A percentile compares a stretch with the other conserved stretches of the same genome.
These are phyloP conservation scores for Phalangium opilio DNA, from an alignment of 2,888 invertebrate species.

Conservation along the genomic window DNA sequence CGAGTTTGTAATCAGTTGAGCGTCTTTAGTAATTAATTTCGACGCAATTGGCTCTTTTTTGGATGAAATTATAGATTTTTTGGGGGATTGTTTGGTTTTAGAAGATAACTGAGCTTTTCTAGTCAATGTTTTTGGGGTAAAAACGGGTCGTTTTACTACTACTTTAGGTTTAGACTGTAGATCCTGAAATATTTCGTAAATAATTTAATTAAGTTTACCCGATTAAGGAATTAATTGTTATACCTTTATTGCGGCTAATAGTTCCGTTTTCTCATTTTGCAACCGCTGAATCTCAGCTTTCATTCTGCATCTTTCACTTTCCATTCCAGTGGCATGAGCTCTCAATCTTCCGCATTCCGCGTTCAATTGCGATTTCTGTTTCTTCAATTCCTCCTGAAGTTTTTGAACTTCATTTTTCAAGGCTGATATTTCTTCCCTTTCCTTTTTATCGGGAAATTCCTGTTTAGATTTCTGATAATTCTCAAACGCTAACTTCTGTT, in stretches of 20 bases:
- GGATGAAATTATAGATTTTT: too few species aligned
- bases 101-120: too few species aligned
- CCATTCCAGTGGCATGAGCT: conserved; percentile 7
- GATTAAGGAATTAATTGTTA: too few species aligned
- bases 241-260: conserved; percentile 10
- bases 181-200: too few species aligned
- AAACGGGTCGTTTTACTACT: too few species aligned
- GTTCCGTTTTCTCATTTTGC: conserved; percentile 10
- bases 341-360: conserved; percentile 7
- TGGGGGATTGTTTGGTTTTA: too few species aligned
- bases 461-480: conserved; percentile 7
- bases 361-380: conserved; percentile 8
- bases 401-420: conserved; percentile 5
- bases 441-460: conserved; percentile 12
- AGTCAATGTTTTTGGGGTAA: too few species aligned
- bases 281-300: conserved; percentile 9
- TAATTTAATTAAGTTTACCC: too few species aligned
- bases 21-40: too few species aligned
- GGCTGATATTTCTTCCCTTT: conserved; percentile 9
- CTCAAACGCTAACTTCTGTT: conserved; percentile 10
- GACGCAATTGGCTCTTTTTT: too few species aligned
- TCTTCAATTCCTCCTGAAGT: conserved; percentile 11
- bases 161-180: too few species aligned
- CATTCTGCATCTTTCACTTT: conserved; percentile 12
- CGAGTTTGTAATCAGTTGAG: too few species aligned